Percentiles rank a stretch among this genome's conserved stretches.
These are phyloP conservation scores for Mionectes macconnelli DNA, from an alignment of 2,113 vertebrate genomes.

Conservation along the genomic window DNA sequence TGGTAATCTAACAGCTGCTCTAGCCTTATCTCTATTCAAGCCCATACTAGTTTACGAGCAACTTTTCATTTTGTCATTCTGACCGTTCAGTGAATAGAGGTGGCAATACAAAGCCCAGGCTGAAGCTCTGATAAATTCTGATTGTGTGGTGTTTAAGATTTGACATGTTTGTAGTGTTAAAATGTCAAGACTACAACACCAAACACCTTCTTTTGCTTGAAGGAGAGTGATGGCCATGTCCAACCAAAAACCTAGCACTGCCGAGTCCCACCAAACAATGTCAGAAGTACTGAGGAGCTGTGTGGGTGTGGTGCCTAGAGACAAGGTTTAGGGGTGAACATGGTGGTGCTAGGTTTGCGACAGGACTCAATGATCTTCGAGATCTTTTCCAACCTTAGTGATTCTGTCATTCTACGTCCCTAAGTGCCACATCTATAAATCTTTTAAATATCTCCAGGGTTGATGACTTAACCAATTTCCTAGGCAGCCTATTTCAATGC, in stretches of 20 bases:
- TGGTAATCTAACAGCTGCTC: conserved; percentile 9
- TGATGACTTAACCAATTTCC: not conserved
- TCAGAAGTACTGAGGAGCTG: not conserved
- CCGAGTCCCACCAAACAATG: not conserved
- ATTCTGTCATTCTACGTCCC: not conserved
- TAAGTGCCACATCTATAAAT: not conserved
- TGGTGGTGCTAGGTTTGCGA: not conserved
- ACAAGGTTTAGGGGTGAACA: not conserved
- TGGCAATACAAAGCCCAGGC: not conserved
- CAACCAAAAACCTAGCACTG: not conserved
- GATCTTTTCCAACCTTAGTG: not conserved
- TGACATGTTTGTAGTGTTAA: not conserved
- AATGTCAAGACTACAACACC: not conserved
- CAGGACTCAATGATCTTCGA: not conserved
- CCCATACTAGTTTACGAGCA: not conserved
- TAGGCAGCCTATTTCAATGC: not conserved
- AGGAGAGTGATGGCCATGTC: not conserved
- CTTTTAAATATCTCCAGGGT: not conserved
- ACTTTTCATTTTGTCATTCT: not conserved
- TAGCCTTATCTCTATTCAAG: not conserved
- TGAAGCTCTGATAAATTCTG: not conserved
- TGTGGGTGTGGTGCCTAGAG: not conserved
- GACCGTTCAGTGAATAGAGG: not conserved
- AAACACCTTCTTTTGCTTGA: not conserved
- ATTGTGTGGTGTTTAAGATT: not conserved